Conservation (phyloP, 1,140 invertebrate species). For the Oscheius sp. region DNA sequence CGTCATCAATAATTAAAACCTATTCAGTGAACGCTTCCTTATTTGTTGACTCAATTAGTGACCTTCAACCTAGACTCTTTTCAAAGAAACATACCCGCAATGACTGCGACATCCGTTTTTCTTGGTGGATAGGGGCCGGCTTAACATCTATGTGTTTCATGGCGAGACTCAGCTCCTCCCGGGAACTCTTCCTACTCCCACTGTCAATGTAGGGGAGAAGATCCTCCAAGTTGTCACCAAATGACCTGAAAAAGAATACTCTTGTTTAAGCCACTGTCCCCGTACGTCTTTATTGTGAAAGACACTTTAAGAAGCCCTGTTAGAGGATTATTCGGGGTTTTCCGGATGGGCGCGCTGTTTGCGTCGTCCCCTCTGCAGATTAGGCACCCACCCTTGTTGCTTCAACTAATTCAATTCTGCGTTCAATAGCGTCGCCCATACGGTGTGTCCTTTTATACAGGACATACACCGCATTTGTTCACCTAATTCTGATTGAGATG, state of each 20-base stretch:
- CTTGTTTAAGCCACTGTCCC: background rate
- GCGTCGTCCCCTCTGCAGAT: background rate
- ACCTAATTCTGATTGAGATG: too few species aligned
- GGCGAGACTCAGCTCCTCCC: background rate
- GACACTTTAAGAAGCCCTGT: background rate
- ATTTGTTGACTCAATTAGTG: background rate
- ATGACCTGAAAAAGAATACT: conserved; percentile 40
- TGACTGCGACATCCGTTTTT: background rate
- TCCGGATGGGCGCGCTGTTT: background rate
- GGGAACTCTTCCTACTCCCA: conserved; percentile 11
- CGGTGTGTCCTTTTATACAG: conserved; percentile 10
- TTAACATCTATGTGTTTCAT: background rate
- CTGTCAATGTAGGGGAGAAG: conserved; percentile 52
- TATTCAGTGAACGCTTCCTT: background rate
- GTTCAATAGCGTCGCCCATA: conserved; percentile 1
- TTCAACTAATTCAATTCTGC: conserved; percentile 10
- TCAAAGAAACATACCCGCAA: background rate
- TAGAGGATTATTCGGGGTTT: background rate
- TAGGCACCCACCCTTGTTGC: conserved; percentile 3
- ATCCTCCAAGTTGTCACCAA: conserved; percentile 53
- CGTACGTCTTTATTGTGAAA: background rate
- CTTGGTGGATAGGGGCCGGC: background rate
- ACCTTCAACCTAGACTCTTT: background rate
- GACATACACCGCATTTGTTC: background rate
- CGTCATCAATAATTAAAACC: background rate